These are phyloP conservation scores for Plodia interpunctella DNA, from an alignment of 1,140 invertebrate species.

Conservation along the genomic window DNA sequence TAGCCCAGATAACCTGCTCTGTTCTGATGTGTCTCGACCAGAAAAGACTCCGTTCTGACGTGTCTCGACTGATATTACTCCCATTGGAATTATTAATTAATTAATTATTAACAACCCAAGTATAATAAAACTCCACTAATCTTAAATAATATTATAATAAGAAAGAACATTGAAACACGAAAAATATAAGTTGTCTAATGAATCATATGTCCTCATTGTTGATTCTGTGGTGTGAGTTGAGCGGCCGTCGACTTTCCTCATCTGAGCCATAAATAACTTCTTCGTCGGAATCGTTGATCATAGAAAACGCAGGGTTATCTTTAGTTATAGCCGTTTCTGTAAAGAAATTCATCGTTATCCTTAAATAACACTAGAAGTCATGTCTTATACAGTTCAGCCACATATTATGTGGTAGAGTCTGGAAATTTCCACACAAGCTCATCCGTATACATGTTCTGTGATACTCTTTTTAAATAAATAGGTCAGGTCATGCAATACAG, in stretches of 20 bases:
- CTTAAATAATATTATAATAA: conserved; percentile 37
- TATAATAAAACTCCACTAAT: conserved; percentile 3
- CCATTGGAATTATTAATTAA: no score
- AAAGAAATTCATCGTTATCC: conserved; percentile 29
- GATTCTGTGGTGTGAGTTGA: conserved; percentile 78
- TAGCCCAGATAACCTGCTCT: no score
- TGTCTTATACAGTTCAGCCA: no score
- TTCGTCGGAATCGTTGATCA: conserved; percentile 99
- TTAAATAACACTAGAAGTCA: no score
- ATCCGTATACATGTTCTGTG: no score
- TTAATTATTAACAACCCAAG: no score
- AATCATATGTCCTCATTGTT: conserved; percentile 63
- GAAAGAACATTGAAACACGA: conserved; percentile 41
- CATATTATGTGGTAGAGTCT: no score
- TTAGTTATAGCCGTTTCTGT: conserved; percentile 93
- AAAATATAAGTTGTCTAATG: conserved; percentile 32
- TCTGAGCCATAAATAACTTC: conserved; percentile 97
- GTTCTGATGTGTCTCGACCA: no score
- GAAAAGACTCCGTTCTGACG: no score
- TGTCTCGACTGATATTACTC: no score
- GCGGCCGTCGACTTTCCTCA: conserved; percentile 87
- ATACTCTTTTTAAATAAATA: no score
- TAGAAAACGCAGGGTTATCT: conserved; percentile 97
- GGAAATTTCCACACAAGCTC: no score
- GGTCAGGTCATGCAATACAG: background rate